Base-by-base conservation (phyloP, 2,797 vertebrate genomes). In the Semotilus atromaculatus region DNA sequence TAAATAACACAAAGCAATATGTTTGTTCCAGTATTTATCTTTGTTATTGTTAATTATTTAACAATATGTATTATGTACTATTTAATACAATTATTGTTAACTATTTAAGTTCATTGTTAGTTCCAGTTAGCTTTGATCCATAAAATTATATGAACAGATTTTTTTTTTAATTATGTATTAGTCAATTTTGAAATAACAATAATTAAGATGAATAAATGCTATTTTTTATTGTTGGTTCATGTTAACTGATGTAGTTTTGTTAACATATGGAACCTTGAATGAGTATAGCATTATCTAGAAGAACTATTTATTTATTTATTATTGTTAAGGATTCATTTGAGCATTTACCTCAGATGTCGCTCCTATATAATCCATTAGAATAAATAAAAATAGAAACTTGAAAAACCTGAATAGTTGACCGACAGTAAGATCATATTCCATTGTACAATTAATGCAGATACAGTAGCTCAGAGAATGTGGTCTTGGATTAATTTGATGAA, bases 361-460 rank as follows among this genome's bases (percentile, higher is more conserved):
- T 55, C 13, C 64, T 29, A 40, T 14, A 70, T 21, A 81, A 81
- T 81, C 34, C 48, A 26, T 58, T 19, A 21, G n/a, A 18, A 81
- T 51, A 81, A 58, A 55, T 58, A 36, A 70, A 81, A 81, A 81
- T 80, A 80, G 78, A 80, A 80, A 80, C 45, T 67, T 80, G 62
- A 80, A 67, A 80, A 80, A 80, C 78, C 62, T 80, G 78, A 80
- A 51, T 7, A 48, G 14, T n/a, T 38, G 26, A 79, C 60, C 64
- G 6, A 43, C n/a, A 51, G 29, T 14, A 79, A 79, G 29, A 67
- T 36, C 13, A 23, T n/a, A n/a, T 13, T 26, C 23, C 11, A 55
- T 36, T 16, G 34, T 76, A 9, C 0, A 58, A 43, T 43, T 11
- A 62, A 62, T 43, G 38, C 55, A 13, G 0, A 29, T 64, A 48